Percentiles rank a stretch among this genome's conserved stretches.
These are phyloP conservation scores for Thripadectes ignobilis DNA, from an alignment of 2,797 vertebrate genomes.

Conservation along the genomic window DNA sequence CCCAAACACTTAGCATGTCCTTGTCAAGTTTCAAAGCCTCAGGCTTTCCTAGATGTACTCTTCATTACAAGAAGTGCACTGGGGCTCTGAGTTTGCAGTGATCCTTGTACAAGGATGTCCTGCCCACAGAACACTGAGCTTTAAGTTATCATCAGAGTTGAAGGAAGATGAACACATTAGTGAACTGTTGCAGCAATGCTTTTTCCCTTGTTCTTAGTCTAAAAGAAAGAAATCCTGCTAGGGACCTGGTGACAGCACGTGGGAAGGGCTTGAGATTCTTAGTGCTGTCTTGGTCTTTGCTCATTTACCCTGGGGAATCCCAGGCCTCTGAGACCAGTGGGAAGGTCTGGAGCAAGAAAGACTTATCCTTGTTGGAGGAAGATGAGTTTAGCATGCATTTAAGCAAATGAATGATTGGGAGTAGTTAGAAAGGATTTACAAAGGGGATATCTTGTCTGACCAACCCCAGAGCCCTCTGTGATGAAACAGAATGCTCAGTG, in stretches of 20 bases:
- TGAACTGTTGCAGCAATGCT: neutral
- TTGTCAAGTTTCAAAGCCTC: neutral
- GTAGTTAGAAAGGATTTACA: neutral
- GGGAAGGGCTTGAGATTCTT: neutral
- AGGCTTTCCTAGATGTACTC: neutral
- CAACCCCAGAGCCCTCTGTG: accelerated
- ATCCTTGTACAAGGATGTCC: neutral
- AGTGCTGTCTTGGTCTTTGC: neutral
- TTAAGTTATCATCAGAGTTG: neutral
- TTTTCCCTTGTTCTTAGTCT: neutral
- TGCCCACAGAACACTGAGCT: neutral
- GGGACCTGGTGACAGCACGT: neutral
- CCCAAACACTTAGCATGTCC: neutral
- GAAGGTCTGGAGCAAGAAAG: neutral
- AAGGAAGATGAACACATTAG: neutral
- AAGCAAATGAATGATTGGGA: neutral
- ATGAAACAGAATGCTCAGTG: accelerated
- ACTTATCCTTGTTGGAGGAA: neutral
- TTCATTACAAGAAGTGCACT: neutral
- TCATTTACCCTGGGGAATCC: neutral
- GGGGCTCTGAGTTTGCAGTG: neutral
- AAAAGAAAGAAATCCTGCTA: neutral
- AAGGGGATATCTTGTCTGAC: neutral
- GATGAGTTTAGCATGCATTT: neutral
- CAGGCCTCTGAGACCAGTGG: neutral